These are phyloP conservation scores for Sympetrum striolatum DNA, from an alignment of 2,888 invertebrate genomes.

Conservation along the genomic window DNA sequence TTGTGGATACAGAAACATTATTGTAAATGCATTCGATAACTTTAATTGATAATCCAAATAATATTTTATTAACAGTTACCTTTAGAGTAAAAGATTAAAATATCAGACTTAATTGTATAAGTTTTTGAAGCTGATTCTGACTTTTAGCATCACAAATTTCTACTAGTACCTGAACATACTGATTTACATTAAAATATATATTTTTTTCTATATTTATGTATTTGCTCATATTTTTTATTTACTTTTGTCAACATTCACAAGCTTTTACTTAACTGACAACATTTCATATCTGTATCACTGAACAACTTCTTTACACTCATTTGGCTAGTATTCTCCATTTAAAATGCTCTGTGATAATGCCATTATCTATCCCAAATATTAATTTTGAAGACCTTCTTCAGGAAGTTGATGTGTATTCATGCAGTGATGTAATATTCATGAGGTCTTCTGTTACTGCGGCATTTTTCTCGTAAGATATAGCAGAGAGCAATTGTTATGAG, in stretches of 20 bases:
- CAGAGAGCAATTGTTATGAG: slow-evolving; percentile 83
- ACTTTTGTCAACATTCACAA: neutral
- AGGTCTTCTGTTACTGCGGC: slow-evolving; percentile 67
- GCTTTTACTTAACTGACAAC: neutral
- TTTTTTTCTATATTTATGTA: neutral
- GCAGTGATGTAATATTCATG: slow-evolving; percentile 75
- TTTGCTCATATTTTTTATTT: neutral
- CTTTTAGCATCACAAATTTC: neutral
- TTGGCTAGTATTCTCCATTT: neutral
- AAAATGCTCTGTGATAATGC: neutral
- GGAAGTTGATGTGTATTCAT: slow-evolving; percentile 59
- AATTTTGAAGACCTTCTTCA: neutral
- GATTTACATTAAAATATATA: slow-evolving; percentile 27
- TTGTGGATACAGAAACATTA: no score
- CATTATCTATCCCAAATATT: neutral
- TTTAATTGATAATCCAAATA: no score
- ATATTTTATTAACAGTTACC: no score
- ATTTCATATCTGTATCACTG: neutral
- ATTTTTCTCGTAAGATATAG: slow-evolving; percentile 82
- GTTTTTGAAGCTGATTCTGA: neutral
- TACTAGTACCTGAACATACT: neutral
- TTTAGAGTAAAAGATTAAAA: no score
- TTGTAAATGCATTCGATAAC: no score
- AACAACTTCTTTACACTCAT: neutral
- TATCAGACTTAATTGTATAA: neutral